Evolutionary conservation across 2,113 vertebrate species (phyloP).

Genomic region (Mesocricetus auratus): DNA sequence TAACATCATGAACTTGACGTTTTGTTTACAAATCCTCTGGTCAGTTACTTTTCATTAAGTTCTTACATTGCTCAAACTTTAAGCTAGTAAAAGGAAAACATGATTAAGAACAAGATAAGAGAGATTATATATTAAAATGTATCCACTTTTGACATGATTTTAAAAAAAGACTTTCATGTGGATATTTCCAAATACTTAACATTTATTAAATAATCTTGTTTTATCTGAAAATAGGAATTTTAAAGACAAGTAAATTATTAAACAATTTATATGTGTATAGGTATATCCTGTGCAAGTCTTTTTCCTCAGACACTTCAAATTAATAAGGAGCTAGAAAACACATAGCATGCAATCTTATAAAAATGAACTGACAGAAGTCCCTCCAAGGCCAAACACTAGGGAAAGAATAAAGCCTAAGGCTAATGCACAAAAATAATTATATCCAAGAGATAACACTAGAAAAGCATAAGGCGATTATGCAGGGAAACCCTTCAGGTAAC

Average conservation of each 20-base stretch:
- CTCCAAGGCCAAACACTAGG: not conserved
- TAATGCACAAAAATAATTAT: not conserved
- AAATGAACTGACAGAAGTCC: not conserved
- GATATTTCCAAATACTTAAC: not conserved
- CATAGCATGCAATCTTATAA: not conserved
- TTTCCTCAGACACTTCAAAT: not conserved
- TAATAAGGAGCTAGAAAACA: not conserved
- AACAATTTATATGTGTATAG: not conserved
- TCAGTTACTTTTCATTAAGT: not conserved
- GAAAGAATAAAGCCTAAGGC: not conserved
- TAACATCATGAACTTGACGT: not conserved
- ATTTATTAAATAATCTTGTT: not conserved
- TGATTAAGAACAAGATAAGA: not conserved
- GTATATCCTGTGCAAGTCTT: not conserved
- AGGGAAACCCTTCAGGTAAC: not conserved
- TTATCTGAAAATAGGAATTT: not conserved
- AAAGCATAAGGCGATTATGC: not conserved
- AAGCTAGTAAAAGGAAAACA: constrained; percentile 16
- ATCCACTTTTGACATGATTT: constrained; percentile 9
- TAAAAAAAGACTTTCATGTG: not conserved
- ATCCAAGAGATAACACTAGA: not conserved
- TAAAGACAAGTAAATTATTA: not conserved
- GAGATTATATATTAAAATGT: not conserved
- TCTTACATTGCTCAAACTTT: constrained; percentile 24
- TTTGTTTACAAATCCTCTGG: not conserved